Evolutionary conservation across 2,888 invertebrate genomes (phyloP).

Genomic region (Hyles lineata): DNA sequence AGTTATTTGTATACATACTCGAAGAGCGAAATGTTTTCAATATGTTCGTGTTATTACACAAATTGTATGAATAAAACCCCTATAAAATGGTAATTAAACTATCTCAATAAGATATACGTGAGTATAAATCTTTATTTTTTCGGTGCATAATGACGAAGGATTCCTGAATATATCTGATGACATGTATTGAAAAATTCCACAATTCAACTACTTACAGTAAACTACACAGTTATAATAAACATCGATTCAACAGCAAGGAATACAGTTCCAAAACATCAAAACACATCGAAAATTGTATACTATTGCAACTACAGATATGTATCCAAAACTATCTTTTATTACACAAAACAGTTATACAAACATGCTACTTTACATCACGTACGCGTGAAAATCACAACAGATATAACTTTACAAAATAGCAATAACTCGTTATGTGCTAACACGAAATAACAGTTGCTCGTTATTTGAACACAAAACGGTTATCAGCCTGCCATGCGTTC

Average conservation of each 20-base stretch:
- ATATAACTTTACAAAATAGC: slow-evolving; percentile 37
- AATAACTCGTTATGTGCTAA: slow-evolving; percentile 46
- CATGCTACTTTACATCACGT: slow-evolving; percentile 35
- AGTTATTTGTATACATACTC: too few species aligned
- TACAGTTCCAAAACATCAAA: slow-evolving; percentile 30
- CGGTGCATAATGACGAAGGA: not conserved
- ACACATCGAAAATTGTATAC: slow-evolving; percentile 28
- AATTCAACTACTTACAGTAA: slow-evolving; percentile 16
- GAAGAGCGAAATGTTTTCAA: too few species aligned
- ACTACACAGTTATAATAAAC: not conserved
- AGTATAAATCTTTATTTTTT: not conserved
- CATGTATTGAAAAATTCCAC: not conserved
- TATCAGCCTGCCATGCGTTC: slow-evolving; percentile 31
- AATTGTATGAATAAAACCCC: too few species aligned
- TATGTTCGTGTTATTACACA: not conserved
- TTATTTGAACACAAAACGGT: slow-evolving; percentile 60
- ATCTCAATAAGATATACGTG: not conserved
- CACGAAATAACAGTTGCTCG: slow-evolving; percentile 56
- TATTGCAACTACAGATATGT: slow-evolving; percentile 23
- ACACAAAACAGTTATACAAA: slow-evolving; percentile 32
- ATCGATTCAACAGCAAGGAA: slow-evolving; percentile 25
- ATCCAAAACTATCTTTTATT: not conserved
- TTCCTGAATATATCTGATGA: not conserved
- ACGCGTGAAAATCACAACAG: slow-evolving; percentile 44
- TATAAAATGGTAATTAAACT: too few species aligned